Base-by-base conservation (phyloP, 1,140 invertebrate genomes). In the Propsilocerus akamusi region DNA sequence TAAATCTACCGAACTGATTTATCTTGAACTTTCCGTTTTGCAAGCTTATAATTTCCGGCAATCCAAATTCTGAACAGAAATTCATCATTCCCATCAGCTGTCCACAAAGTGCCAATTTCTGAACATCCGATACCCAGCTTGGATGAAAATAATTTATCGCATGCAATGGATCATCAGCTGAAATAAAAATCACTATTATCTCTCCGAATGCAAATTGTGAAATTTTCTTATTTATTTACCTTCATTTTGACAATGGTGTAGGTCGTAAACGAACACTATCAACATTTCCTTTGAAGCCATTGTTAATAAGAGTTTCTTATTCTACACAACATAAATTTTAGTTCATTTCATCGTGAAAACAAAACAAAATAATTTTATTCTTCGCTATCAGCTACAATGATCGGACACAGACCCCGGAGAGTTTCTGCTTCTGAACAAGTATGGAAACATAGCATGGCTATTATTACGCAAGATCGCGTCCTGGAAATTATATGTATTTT, bases 131-230 rank as follows among this genome's bases (percentile, higher is more conserved):
- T 8, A 89, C 85, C 83, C 86, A 88, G 26, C 77, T 75, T 3
- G 86, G 86, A 67, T 88, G 81, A 64, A 89, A 91, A 59, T 88
- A 91, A n/a, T 89, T 66, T 48, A 91, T 80, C 14, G 86, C 83
- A 47, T 84, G 75, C 48, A 81, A 78, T n/a, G 84, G 83, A 68
- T 91, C 86, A 65, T 88, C 85, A 53, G 83, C 81, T 41, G 14
- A 17, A 37, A 37, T 11, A n/a, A 3, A 41, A n/a, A 41, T n/a
- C n/a, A n/a, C n/a, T n/a, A n/a, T n/a, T n/a, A n/a, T n/a, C n/a
- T n/a, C n/a, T n/a, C n/a, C n/a, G n/a, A n/a, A 22, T 41, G 34
- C 5, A 17, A 37, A 17, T 14, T 17, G 14, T 6, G 34, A 37
- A 37, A 41, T 6, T 6, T 41, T 37, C 6, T 3, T 37, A 6